phyloP scores from a whole-genome alignment of 1,140 invertebrate species.

The Bilobella aurantiaca region DNA sequence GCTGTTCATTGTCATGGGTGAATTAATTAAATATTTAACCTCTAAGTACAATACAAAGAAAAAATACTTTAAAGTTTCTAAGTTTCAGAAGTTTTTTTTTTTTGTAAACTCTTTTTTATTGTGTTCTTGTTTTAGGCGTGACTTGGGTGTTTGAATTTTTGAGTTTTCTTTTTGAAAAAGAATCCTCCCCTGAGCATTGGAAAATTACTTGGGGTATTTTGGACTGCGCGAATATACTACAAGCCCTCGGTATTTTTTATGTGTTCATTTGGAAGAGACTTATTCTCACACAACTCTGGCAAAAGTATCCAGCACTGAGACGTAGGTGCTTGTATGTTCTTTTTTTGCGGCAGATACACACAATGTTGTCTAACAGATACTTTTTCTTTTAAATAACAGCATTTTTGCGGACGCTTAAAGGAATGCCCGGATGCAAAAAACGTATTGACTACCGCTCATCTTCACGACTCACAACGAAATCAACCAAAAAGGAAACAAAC shows the following conservation, averaged over 20 bases:
- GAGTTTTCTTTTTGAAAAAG: constrained; percentile 39
- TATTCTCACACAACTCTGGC: constrained; percentile 15
- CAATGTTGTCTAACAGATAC: not conserved
- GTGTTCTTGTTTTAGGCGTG: constrained; percentile 58
- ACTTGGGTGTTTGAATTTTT: constrained; percentile 59
- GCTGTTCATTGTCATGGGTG: constrained; percentile 57
- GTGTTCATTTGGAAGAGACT: constrained; percentile 68
- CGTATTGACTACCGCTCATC: not conserved
- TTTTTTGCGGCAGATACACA: too few species aligned
- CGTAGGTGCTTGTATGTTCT: not conserved
- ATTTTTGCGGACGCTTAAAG: not conserved
- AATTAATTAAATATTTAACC: not conserved
- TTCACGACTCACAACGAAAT: not conserved
- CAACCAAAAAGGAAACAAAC: not conserved
- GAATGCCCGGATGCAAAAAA: not conserved
- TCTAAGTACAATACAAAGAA: too few species aligned
- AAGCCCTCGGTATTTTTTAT: constrained; percentile 78
- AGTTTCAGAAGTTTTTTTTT: too few species aligned
- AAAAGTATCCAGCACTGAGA: constrained; percentile 5
- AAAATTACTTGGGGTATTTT: constrained; percentile 37
- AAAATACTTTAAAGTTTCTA: too few species aligned
- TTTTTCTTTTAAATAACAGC: not conserved
- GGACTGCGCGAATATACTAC: constrained; percentile 62
- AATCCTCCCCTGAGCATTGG: not conserved
- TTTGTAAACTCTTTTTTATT: too few species aligned